These are phyloP conservation scores for Alces alces DNA, from an alignment of 2,113 vertebrate species.

Conservation along the genomic window DNA sequence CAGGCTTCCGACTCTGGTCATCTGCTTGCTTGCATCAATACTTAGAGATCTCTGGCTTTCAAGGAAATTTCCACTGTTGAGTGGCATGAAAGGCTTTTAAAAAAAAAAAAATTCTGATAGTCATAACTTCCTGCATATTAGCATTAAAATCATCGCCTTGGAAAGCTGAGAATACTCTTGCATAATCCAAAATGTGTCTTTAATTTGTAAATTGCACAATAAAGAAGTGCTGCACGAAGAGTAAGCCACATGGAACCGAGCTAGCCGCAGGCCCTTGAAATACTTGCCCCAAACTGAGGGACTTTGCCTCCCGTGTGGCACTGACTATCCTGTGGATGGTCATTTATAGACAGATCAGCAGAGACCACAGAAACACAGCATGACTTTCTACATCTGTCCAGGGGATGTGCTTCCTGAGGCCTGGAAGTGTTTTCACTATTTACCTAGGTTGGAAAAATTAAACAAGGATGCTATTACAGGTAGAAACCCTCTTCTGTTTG, in stretches of 20 bases:
- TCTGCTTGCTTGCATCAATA: fast-evolving
- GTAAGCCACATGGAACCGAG: not conserved
- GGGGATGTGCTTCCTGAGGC: not conserved
- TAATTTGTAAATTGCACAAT: constrained; percentile 1
- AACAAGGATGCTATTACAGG: not conserved
- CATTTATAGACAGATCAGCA: not conserved
- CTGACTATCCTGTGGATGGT: not conserved
- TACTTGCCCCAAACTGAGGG: not conserved
- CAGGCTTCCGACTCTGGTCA: not conserved
- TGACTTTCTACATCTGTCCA: not conserved
- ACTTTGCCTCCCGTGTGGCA: not conserved
- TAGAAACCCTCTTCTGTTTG: not conserved
- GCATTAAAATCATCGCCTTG: not conserved
- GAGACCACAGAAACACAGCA: fast-evolving
- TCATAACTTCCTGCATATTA: not conserved
- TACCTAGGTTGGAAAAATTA: not conserved
- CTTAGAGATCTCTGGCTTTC: not conserved
- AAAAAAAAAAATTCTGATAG: not conserved
- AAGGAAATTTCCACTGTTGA: not conserved
- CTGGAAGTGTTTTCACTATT: not conserved
- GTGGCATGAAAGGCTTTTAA: not conserved
- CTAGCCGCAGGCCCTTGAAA: not conserved
- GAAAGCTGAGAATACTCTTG: not conserved
- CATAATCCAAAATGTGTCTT: constrained; percentile 33
- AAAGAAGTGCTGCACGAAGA: not conserved